phyloP scores from a whole-genome alignment of 2,888 invertebrate species.

The Lepidochrysops patricia region DNA sequence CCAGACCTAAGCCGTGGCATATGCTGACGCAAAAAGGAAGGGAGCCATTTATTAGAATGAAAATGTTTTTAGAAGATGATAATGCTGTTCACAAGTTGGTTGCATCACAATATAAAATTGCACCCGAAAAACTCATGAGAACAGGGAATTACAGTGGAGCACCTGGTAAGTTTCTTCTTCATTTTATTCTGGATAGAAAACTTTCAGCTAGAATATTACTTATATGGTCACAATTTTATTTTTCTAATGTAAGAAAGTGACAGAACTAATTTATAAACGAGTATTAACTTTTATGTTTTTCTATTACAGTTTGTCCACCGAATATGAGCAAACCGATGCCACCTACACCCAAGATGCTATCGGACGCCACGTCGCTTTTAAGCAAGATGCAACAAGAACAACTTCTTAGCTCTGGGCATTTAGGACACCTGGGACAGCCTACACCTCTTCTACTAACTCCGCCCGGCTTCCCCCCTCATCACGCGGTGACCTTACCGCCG shows the following conservation, averaged over 20 bases:
- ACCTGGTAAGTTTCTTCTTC: slow-evolving; percentile 78
- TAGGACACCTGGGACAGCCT: slow-evolving; percentile 69
- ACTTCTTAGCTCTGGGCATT: slow-evolving; percentile 72
- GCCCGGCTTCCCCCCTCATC: slow-evolving; percentile 84
- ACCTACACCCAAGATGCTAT: slow-evolving; percentile 85
- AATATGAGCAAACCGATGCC: slow-evolving; percentile 84
- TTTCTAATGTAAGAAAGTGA: too few species aligned
- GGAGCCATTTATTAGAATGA: slow-evolving; percentile 98
- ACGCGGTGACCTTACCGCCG: slow-evolving; percentile 79
- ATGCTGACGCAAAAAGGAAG: slow-evolving; percentile 98
- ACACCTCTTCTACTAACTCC: slow-evolving; percentile 82
- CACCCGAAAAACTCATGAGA: slow-evolving; percentile 97
- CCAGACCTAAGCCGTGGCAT: slow-evolving; percentile 98
- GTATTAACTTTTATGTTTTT: slow-evolving; percentile 31
- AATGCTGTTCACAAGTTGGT: slow-evolving; percentile 96
- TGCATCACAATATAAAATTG: slow-evolving; percentile 98
- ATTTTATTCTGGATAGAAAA: too few species aligned
- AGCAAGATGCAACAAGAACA: slow-evolving; percentile 83
- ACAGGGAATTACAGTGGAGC: slow-evolving; percentile 93
- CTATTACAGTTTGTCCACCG: slow-evolving; percentile 76
- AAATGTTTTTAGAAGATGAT: slow-evolving; percentile 97
- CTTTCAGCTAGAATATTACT: too few species aligned
- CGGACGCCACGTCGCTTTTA: slow-evolving; percentile 77
- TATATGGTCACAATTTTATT: too few species aligned
- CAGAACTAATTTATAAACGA: slow-evolving; percentile 1